phyloP scores from a whole-genome alignment of 2,797 vertebrate genomes.

The Neosilurus mollespiculum region DNA sequence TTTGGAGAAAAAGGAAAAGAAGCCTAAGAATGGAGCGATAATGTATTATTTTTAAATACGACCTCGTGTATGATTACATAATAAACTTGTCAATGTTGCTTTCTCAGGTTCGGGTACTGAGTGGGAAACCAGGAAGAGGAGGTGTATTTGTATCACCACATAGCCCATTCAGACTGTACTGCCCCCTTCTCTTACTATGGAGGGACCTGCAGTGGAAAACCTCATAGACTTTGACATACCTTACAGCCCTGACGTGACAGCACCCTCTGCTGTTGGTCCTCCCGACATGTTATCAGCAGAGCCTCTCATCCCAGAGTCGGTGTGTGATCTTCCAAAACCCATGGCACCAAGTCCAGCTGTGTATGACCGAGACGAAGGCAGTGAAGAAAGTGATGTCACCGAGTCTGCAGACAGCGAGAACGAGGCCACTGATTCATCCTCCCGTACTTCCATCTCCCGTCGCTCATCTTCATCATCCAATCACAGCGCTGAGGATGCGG shows the following conservation, averaged over 20 bases:
- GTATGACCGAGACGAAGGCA: constrained; percentile 46
- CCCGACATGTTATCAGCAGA: constrained; percentile 62
- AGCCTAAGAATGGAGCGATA: background rate
- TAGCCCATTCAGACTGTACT: constrained; percentile 7
- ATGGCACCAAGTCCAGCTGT: constrained; percentile 51
- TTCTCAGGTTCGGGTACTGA: constrained; percentile 29
- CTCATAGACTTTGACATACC: constrained; percentile 83
- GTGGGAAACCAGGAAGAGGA: constrained; percentile 17
- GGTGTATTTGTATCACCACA: background rate
- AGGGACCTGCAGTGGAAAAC: constrained; percentile 80
- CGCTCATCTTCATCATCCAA: constrained; percentile 86
- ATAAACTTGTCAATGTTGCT: background rate
- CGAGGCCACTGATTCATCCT: constrained; percentile 77
- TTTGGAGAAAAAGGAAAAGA: background rate
- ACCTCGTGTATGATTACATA: background rate
- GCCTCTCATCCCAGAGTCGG: constrained; percentile 54
- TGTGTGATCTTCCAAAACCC: constrained; percentile 65
- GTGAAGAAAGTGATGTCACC: constrained; percentile 82
- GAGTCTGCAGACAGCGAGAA: constrained; percentile 95
- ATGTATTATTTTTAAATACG: background rate
- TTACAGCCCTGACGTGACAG: constrained; percentile 53
- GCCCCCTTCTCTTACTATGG: constrained; percentile 71
- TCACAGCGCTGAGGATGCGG: constrained; percentile 83
- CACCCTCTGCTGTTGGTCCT: constrained; percentile 30
- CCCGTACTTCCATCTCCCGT: constrained; percentile 70